Evolutionary conservation across 1,140 invertebrate species (phyloP), one percentile per base, ranked within the genome.

Genomic region (Eurosta solidaginis): DNA sequence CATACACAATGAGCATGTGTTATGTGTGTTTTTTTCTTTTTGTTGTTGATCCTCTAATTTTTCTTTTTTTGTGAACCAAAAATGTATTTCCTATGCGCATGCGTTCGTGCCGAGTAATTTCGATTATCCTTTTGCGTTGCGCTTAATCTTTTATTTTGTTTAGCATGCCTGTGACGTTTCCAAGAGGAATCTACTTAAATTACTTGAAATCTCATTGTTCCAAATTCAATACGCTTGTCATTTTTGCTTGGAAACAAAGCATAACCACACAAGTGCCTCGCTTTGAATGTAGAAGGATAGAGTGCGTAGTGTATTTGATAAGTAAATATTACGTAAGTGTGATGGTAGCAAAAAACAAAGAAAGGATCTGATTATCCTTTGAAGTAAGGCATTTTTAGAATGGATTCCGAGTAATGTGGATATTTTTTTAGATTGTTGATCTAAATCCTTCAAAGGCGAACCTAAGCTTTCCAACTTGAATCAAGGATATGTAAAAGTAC

Each of bases 201-300:
- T 63, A 63, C 59, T 33, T 33, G 59, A n/a, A 22, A 33, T 14
- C 36, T 40, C n/a, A 68, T 68, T 68, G 59, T 68, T 68, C n/a
- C 59, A 68, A 42, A 68, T 68, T 68, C 59, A 68, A 68, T 68
- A 29, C 59, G 59, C 33, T 40, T 68, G 59, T 68, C 59, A 68
- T 36, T 36, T 40, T 36, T 68, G 36, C 33, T 20, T 36, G 33
- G 59, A 68, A 40, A 68, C 59, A 68, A 68, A 68, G 59, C 29
- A 68, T n/a, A 68, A 68, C 59, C 59, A 40, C 59, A 68, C 59
- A 68, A 68, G 33, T 68, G 59, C 33, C 33, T 2, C n/a, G n/a
- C 1, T 40, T 68, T 40, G 59, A 6, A 20, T n/a, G 59, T 20
- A 14, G n/a, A 10, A 25, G 20, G 20, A 68, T 40, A 7, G 40